Conservation (phyloP, 2,797 vertebrate species). For the Galago senegalensis region DNA sequence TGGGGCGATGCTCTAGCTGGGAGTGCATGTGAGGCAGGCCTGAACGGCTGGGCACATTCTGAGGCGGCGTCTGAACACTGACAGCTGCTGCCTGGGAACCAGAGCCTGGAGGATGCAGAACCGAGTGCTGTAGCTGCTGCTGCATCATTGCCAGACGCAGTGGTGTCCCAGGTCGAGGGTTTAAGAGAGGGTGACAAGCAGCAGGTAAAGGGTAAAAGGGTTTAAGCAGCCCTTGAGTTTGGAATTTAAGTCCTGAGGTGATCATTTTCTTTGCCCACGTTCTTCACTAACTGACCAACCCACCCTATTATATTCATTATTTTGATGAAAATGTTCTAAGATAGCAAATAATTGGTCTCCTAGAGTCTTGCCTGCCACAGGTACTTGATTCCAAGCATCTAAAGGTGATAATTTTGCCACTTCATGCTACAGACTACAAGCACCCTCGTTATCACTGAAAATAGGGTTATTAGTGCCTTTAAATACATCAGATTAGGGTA, state of each 20-base stretch:
- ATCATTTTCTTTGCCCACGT: background rate
- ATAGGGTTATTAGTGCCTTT: background rate
- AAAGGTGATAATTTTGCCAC: conserved; percentile 5
- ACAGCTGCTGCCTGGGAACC: conserved; percentile 89
- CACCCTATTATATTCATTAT: background rate
- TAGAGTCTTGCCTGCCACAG: background rate
- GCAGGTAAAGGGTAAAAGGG: conserved; percentile 95
- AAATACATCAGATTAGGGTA: background rate
- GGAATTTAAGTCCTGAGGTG: background rate
- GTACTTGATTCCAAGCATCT: background rate
- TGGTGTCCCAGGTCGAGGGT: conserved; percentile 94
- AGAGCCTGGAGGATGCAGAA: conserved; percentile 88
- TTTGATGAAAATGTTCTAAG: background rate
- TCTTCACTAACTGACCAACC: background rate
- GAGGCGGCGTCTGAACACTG: conserved; percentile 86
- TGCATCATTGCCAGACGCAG: conserved; percentile 97
- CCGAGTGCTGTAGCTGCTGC: conserved; percentile 95
- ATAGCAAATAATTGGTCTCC: background rate
- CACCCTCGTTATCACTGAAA: background rate
- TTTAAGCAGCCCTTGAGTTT: background rate
- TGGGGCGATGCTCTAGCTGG: conserved; percentile 92
- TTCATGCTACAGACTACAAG: background rate
- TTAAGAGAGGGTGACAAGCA: conserved; percentile 95
- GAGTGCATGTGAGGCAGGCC: conserved; percentile 90
- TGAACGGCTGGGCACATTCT: conserved; percentile 90